Conservation (phyloP, 2,888 invertebrate species). For the Leptinotarsa rubiginosa region DNA sequence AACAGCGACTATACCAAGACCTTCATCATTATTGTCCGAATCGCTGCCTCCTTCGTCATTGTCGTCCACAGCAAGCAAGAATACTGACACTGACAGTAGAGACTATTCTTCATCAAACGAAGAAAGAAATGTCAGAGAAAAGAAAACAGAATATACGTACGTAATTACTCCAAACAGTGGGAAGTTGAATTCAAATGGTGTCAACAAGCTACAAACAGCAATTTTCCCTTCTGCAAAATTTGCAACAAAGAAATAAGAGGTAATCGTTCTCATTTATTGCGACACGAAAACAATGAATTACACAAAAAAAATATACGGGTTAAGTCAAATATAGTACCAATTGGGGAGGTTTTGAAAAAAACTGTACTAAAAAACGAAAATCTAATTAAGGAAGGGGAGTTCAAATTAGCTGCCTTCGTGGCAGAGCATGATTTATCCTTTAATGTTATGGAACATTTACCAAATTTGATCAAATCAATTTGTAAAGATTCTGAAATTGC, state of each 20-base stretch:
- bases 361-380: constrained; percentile 14
- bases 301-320: too few species aligned
- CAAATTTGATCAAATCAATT: too few species aligned
- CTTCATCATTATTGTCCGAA: not conserved
- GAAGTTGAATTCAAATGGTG: constrained; percentile 30
- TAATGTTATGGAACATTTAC: too few species aligned
- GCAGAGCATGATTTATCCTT: constrained; percentile 35
- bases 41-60: not conserved
- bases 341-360: constrained; percentile 21
- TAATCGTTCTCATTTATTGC: too few species aligned
- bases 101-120: constrained; percentile 15
- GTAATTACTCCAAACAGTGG: constrained; percentile 22
- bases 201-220: constrained; percentile 8
- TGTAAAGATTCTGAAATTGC: too few species aligned
- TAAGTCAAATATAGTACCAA: constrained; percentile 13
- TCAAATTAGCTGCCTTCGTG: constrained; percentile 47
- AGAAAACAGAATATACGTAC: constrained; percentile 13
- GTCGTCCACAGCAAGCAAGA: not conserved
- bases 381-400: constrained; percentile 31
- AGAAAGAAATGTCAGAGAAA: not conserved
- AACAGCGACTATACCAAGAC: not conserved
- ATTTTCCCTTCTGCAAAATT: too few species aligned
- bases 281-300: too few species aligned
- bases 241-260: too few species aligned
- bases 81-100: not conserved